These are phyloP conservation scores for Ceuthmochares aereus DNA, from an alignment of 2,113 vertebrate species.

Conservation along the genomic window DNA sequence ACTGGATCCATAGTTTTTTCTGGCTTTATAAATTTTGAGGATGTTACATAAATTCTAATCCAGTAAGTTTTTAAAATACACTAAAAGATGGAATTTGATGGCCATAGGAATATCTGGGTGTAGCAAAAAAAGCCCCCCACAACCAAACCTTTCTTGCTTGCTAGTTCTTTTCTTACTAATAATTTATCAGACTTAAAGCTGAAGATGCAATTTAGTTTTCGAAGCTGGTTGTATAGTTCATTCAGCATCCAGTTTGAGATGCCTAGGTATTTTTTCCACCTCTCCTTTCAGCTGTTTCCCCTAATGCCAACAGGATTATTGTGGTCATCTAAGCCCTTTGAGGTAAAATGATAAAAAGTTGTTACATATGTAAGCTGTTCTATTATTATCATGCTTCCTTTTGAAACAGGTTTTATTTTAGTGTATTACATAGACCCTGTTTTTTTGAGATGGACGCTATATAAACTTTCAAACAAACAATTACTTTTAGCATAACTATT, in stretches of 20 bases:
- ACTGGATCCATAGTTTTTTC: not conserved
- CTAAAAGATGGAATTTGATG: not conserved
- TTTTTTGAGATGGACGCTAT: not conserved
- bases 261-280: not conserved
- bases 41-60: not conserved
- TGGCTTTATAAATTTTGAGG: not conserved
- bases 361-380: rapidly evolving
- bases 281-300: not conserved
- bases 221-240: not conserved
- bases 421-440: not conserved
- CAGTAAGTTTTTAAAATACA: not conserved
- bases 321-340: not conserved
- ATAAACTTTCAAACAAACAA: not conserved
- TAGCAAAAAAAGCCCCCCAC: rapidly evolving
- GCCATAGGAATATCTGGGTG: not conserved
- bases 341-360: not conserved
- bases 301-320: not conserved
- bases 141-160: not conserved
- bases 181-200: not conserved
- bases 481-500: not conserved
- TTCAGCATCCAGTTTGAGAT: not conserved
- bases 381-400: not conserved
- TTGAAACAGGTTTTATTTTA: not conserved
- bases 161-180: not conserved
- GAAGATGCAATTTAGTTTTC: not conserved